A percentile compares a stretch with the other conserved stretches of the same genome.
Evolutionary conservation across 2,888 invertebrate genomes (phyloP).

Genomic region (Melieria picta): DNA sequence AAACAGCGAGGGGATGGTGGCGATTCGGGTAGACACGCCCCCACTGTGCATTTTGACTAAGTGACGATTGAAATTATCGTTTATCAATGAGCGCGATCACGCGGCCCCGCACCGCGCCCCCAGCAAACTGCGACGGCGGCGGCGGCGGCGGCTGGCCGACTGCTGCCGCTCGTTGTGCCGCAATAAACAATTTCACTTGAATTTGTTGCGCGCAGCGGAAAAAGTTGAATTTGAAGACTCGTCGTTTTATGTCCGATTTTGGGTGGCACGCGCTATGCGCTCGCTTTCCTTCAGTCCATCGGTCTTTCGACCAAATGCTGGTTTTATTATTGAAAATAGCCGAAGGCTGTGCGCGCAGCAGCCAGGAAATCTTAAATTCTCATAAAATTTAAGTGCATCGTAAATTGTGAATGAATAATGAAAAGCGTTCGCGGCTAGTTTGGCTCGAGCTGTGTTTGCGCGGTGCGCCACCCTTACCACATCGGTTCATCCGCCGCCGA

Average conservation of each 20-base stretch:
- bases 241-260: too few relatives aligned
- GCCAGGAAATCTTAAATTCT: conserved; percentile 57
- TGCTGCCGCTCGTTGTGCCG: too few relatives aligned
- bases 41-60: conserved; percentile 29
- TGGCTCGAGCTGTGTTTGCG: not conserved
- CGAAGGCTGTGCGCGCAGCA: not conserved
- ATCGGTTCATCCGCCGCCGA: too few relatives aligned
- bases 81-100: conserved; percentile 12
- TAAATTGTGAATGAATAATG: conserved; percentile 46
- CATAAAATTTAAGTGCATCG: conserved; percentile 57
- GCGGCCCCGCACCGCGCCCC: not conserved
- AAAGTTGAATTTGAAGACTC: not conserved
- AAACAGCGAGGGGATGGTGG: not conserved
- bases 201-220: not conserved
- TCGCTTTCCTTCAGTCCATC: too few relatives aligned
- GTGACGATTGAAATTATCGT: conserved; percentile 33
- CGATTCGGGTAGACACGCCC: conserved; percentile 25
- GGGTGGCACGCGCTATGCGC: too few relatives aligned
- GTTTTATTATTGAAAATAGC: not conserved
- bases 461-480: too few relatives aligned
- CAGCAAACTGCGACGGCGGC: too few relatives aligned
- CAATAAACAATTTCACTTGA: too few relatives aligned
- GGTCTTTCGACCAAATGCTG: too few relatives aligned
- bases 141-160: too few relatives aligned
- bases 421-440: not conserved